Evolutionary conservation across 37 sponge, comb jelly and placozoan genomes (phyloP).

Genomic region (Crambe crambe): DNA sequence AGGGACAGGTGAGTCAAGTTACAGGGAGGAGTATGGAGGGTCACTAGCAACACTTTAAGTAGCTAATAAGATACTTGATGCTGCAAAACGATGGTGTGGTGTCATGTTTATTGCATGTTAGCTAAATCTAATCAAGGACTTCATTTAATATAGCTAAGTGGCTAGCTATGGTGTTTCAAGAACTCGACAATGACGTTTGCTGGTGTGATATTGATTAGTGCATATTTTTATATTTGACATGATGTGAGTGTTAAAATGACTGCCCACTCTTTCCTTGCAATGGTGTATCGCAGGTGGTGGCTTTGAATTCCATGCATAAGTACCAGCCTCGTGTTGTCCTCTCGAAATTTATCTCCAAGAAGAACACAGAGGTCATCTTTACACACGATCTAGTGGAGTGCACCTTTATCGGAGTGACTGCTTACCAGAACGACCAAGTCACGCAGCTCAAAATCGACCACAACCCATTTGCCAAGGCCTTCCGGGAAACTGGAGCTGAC

Average conservation of each 20-base stretch:
- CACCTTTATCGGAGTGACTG: constrained; percentile 79
- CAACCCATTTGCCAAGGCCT: constrained; percentile 90
- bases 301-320: constrained; percentile 85
- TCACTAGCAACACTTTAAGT: no score
- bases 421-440: constrained; percentile 89
- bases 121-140: no score
- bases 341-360: constrained; percentile 38
- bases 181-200: no score
- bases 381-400: constrained; percentile 67
- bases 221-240: no score
- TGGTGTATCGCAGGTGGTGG: constrained; percentile 51
- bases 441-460: constrained; percentile 88
- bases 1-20: constrained; percentile 64
- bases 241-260: no score
- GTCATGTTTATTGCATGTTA: no score
- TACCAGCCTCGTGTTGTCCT: constrained; percentile 70
- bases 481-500: constrained; percentile 56
- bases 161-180: no score
- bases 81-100: no score
- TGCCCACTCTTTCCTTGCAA: no score
- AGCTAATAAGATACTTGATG: no score
- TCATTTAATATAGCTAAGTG: no score
- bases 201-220: no score
- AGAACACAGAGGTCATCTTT: constrained; percentile 31
- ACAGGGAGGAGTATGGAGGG: not conserved